Evolutionary conservation across 2,888 invertebrate species (phyloP).

Genomic region (Drosophila algonquin): DNA sequence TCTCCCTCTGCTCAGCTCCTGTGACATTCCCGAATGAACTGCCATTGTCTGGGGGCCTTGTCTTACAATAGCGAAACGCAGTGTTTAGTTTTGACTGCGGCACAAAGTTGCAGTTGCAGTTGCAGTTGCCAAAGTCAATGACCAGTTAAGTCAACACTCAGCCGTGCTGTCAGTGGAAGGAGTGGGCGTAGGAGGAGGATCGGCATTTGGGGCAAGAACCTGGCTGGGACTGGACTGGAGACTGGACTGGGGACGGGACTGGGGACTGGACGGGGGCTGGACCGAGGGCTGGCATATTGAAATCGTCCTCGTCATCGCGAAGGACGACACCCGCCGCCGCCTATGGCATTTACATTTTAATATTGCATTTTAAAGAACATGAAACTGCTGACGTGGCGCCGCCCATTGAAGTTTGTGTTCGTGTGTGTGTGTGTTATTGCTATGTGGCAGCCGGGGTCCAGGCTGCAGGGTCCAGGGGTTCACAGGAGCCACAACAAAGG

Average conservation of each 20-base stretch:
- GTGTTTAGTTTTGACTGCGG: constrained; percentile 68
- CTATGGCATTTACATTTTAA: constrained; percentile 50
- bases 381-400: constrained; percentile 38
- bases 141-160: constrained; percentile 76
- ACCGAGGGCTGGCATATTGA: constrained; percentile 51
- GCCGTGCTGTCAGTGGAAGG: constrained; percentile 20
- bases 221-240: too few species aligned
- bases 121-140: constrained; percentile 67
- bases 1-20: too few species aligned
- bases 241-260: too few species aligned
- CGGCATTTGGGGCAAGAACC: neutral
- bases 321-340: constrained; percentile 27
- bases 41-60: neutral
- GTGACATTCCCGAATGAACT: neutral
- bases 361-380: constrained; percentile 58
- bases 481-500: constrained; percentile 23
- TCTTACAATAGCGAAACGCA: constrained; percentile 36
- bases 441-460: neutral
- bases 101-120: constrained; percentile 70
- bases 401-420: constrained; percentile 39
- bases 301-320: constrained; percentile 21
- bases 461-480: neutral
- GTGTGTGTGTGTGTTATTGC: constrained; percentile 59
- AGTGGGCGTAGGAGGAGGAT: neutral
- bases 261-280: neutral